These are phyloP conservation scores for Lithophane semibrunnea DNA, from an alignment of 2,888 invertebrate species.

Conservation along the genomic window DNA sequence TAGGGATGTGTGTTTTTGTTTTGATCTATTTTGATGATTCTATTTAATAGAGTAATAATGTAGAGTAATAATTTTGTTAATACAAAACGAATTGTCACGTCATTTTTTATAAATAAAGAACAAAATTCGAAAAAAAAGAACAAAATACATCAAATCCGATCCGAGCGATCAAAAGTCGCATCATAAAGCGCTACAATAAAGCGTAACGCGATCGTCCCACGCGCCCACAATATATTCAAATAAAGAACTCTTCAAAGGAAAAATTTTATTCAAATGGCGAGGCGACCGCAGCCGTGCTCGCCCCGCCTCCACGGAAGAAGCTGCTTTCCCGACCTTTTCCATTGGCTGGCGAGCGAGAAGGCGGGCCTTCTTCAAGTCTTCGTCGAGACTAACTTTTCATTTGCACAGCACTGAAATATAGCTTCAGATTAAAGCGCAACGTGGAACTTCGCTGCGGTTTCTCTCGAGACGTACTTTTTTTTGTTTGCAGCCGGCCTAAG, in stretches of 20 bases:
- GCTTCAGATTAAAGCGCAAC: conserved; percentile 87
- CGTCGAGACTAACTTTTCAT: conserved; percentile 88
- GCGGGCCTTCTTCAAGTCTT: conserved; percentile 87
- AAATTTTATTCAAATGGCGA: conserved; percentile 88
- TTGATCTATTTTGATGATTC: background rate
- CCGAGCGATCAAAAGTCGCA: conserved; percentile 61
- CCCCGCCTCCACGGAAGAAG: conserved; percentile 89
- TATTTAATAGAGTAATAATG: background rate
- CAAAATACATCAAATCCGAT: conserved; percentile 32
- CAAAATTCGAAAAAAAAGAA: background rate
- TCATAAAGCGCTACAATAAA: conserved; percentile 66
- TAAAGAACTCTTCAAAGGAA: conserved; percentile 88
- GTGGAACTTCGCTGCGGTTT: conserved; percentile 87
- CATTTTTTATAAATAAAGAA: background rate
- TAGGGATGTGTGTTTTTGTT: conserved; percentile 6
- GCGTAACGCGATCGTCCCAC: conserved; percentile 62
- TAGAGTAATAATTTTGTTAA: background rate
- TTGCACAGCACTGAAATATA: conserved; percentile 89
- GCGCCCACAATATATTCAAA: conserved; percentile 84
- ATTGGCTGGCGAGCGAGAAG: conserved; percentile 87
- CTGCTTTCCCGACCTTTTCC: conserved; percentile 88
- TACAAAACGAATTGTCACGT: background rate
- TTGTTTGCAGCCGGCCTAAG: conserved; percentile 63
- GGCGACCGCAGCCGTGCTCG: conserved; percentile 82
- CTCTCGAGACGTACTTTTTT: conserved; percentile 81